These are phyloP conservation scores for Leuciscus idus DNA, from an alignment of 2,113 vertebrate species.

Conservation along the genomic window DNA sequence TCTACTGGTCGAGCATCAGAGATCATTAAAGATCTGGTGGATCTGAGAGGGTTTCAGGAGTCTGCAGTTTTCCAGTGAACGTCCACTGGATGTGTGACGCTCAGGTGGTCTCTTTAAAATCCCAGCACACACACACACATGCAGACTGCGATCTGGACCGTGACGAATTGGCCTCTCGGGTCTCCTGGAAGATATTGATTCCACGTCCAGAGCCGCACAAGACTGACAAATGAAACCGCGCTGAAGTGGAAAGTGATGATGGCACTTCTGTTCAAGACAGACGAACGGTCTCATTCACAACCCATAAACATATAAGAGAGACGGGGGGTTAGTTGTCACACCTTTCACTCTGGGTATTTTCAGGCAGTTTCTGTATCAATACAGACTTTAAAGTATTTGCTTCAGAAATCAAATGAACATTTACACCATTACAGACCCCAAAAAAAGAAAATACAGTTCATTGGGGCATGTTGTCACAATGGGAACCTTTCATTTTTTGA, in stretches of 20 bases:
- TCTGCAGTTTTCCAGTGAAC: background rate
- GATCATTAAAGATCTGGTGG: background rate
- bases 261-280: background rate
- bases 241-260: slow-evolving; percentile 9
- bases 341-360: background rate
- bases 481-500: background rate
- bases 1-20: background rate
- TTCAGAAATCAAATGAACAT: background rate
- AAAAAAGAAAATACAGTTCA: background rate
- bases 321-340: slow-evolving; percentile 5
- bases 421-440: no score
- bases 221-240: slow-evolving; percentile 14
- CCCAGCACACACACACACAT: background rate
- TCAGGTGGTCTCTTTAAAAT: background rate
- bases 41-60: background rate
- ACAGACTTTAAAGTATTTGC: background rate
- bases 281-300: background rate
- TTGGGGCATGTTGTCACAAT: background rate
- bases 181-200: slow-evolving; percentile 31
- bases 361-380: background rate
- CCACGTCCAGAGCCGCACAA: background rate
- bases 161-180: background rate
- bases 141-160: background rate
- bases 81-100: background rate
- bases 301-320: background rate